Conservation (phyloP, 2,113 vertebrate genomes). For the Crotalus viridis region DNA sequence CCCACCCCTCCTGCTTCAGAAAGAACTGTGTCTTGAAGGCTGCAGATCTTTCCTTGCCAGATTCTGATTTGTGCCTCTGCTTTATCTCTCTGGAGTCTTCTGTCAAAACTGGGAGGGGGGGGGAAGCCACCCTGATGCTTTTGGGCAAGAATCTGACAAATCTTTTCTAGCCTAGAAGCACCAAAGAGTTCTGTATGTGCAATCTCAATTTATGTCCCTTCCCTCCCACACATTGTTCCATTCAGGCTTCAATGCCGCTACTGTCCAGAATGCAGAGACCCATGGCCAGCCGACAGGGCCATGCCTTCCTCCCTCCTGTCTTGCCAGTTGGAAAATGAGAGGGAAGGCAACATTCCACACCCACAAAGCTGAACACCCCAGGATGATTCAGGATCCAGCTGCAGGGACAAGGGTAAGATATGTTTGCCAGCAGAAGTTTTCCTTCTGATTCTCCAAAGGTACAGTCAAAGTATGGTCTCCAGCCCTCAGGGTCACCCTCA, state of each 20-base stretch:
- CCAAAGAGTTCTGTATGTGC: not conserved
- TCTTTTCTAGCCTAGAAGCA: not conserved
- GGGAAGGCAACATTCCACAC: conserved; percentile 30
- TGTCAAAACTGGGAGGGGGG: not conserved
- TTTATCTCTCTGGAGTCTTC: not conserved
- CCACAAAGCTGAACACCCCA: conserved; percentile 16
- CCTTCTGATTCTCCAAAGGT: not conserved
- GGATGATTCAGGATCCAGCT: not conserved
- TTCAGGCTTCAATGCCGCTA: conserved; percentile 15
- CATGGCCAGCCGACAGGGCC: not conserved
- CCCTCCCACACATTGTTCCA: conserved; percentile 24
- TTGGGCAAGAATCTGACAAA: not conserved
- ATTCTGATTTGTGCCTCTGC: not conserved
- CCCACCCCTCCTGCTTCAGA: not conserved
- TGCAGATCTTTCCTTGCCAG: not conserved
- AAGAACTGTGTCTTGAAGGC: not conserved
- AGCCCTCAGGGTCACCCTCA: not conserved
- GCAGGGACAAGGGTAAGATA: not conserved
- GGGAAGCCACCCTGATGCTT: not conserved
- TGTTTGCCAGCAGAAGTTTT: too few species aligned
- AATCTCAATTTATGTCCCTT: conserved; percentile 12
- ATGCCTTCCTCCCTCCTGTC: not conserved
- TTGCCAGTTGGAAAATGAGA: not conserved
- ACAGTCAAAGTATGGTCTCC: not conserved
- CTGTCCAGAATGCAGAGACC: conserved; percentile 7